Percentiles rank a stretch among this genome's conserved stretches.
phyloP scores from a whole-genome alignment of 2,113 vertebrate genomes.

The Pantherophis guttatus region DNA sequence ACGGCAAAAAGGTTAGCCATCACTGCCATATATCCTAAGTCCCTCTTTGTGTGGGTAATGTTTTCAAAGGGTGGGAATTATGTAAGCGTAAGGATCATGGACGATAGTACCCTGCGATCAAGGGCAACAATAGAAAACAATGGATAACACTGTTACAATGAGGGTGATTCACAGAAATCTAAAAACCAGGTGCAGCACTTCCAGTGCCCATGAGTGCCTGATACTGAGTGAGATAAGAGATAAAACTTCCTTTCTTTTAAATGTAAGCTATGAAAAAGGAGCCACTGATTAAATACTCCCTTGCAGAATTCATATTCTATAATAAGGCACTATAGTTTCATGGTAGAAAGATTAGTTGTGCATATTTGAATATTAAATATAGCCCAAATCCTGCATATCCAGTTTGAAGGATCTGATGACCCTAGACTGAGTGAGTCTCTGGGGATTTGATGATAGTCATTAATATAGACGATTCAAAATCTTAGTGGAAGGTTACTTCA shows the following conservation, averaged over 20 bases:
- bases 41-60: neutral
- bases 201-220: neutral
- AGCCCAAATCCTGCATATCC: neutral
- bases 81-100: neutral
- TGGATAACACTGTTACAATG: neutral
- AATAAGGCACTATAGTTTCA: neutral
- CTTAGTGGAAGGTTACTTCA: neutral
- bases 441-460: neutral
- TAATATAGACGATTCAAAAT: neutral
- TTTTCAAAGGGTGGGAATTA: too few species aligned
- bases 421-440: neutral
- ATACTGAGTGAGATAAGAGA: conserved; percentile 11
- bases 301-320: neutral
- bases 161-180: conserved; percentile 13
- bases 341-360: neutral
- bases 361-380: neutral
- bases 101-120: neutral
- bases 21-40: neutral
- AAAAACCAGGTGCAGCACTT: conserved; percentile 3
- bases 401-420: neutral
- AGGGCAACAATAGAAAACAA: neutral
- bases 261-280: neutral
- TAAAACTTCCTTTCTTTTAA: neutral
- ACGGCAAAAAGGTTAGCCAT: too few species aligned
- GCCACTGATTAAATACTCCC: neutral